Percentiles rank a stretch among this genome's conserved stretches.
phyloP scores from a whole-genome alignment of 2,113 vertebrate species.

The Nycticebus coucang region DNA sequence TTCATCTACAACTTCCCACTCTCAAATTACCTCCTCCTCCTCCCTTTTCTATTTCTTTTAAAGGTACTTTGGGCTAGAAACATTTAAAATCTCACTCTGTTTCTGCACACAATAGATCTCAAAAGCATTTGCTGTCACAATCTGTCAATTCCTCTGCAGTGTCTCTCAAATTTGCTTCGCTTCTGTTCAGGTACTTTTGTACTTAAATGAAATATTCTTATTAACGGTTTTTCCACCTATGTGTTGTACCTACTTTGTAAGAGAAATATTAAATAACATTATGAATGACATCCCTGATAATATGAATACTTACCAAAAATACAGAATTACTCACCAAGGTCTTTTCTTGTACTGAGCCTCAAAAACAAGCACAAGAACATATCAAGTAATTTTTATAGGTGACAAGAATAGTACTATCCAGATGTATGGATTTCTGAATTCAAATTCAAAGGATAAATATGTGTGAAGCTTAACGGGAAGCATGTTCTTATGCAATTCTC shows the following conservation, averaged over 20 bases:
- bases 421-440: background rate
- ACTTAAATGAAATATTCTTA: background rate
- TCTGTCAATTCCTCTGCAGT: background rate
- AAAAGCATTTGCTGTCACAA: background rate
- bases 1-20: background rate
- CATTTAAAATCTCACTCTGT: background rate
- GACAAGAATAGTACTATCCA: background rate
- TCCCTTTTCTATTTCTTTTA: background rate
- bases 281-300: background rate
- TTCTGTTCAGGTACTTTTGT: background rate
- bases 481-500: background rate
- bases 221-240: background rate
- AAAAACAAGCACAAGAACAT: constrained; percentile 5
- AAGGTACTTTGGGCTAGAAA: background rate
- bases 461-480: background rate
- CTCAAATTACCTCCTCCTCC: background rate
- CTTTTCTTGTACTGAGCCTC: background rate
- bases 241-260: background rate
- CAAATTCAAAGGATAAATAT: background rate
- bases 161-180: background rate
- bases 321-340: background rate
- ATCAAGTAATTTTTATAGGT: background rate
- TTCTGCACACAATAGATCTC: background rate
- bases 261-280: background rate
- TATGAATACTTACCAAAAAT: background rate